A percentile compares a stretch with the other conserved stretches of the same genome.
Evolutionary conservation across 2,113 vertebrate genomes (phyloP).

Genomic region (Chlamydotis undulata): DNA sequence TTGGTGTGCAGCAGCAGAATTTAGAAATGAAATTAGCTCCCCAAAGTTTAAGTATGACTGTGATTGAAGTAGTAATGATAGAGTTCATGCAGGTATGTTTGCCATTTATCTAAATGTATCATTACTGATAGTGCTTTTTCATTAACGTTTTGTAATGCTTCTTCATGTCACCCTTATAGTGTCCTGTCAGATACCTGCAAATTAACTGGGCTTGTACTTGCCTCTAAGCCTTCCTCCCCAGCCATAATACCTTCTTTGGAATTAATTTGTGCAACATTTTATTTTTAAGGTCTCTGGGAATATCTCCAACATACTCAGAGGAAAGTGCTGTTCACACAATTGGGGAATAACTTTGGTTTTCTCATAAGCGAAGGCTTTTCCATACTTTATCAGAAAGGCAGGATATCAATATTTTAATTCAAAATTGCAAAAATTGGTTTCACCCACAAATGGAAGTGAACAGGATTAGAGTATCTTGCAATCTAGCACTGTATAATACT

Average conservation of each 20-base stretch:
- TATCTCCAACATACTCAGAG: background rate
- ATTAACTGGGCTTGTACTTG: constrained; percentile 5
- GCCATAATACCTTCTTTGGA: background rate
- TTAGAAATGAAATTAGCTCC: constrained; percentile 53
- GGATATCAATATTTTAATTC: background rate
- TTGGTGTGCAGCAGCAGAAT: constrained; percentile 41
- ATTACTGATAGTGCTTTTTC: constrained; percentile 13
- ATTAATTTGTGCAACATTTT: background rate
- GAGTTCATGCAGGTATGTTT: constrained; percentile 8
- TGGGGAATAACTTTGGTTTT: background rate
- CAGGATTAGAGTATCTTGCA: background rate
- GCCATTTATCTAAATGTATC: constrained; percentile 44
- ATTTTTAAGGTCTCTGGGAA: background rate
- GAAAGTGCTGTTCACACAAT: background rate
- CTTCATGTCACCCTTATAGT: constrained; percentile 4
- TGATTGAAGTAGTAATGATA: constrained; percentile 42
- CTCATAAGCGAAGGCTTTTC: background rate
- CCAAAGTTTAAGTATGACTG: constrained; percentile 41
- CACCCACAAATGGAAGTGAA: background rate
- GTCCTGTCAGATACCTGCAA: constrained; percentile 29
- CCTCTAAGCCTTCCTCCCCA: background rate
- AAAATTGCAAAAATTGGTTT: background rate
- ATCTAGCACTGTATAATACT: background rate
- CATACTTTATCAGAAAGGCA: background rate
- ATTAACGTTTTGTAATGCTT: constrained; percentile 29